These are phyloP conservation scores for Coranthus polyacanthus DNA, from an alignment of 2,797 vertebrate genomes.

Conservation along the genomic window DNA sequence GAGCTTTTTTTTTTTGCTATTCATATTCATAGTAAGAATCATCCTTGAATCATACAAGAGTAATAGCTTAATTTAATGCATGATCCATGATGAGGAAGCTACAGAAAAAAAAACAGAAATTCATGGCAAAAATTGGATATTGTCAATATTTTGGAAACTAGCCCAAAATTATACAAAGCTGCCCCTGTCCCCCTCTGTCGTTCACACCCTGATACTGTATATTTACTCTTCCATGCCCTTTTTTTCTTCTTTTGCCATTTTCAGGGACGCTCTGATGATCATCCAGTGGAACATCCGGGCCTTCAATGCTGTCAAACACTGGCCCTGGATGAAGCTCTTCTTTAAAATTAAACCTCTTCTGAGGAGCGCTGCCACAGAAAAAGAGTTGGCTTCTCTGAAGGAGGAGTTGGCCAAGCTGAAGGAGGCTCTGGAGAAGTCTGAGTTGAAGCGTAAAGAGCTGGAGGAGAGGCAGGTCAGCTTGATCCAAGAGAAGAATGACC, in stretches of 20 bases:
- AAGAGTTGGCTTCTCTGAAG: conserved; percentile 81
- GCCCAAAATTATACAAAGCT: too few species aligned
- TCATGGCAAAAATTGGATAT: too few species aligned
- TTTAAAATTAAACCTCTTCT: conserved; percentile 96
- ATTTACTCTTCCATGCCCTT: conserved; percentile 30
- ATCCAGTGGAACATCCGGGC: conserved; percentile 96
- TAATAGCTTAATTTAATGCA: too few species aligned
- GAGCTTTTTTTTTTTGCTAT: too few species aligned
- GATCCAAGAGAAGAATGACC: conserved; percentile 92
- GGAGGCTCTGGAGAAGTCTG: conserved; percentile 86
- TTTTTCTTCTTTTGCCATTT: not conserved
- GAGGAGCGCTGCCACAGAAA: conserved; percentile 91
- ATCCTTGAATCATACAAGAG: too few species aligned
- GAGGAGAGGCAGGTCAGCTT: conserved; percentile 94
- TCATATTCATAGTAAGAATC: too few species aligned
- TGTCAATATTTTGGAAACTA: too few species aligned
- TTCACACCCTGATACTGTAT: not conserved
- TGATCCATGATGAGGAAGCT: too few species aligned
- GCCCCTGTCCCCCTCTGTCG: too few species aligned
- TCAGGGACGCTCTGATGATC: conserved; percentile 92
- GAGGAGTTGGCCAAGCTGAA: conserved; percentile 81
- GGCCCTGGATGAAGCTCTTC: conserved; percentile 97
- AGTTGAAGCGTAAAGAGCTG: conserved; percentile 92
- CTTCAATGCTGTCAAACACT: conserved; percentile 94
- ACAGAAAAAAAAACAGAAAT: too few species aligned